phyloP scores from a whole-genome alignment of 2,797 vertebrate genomes.

The Megalops cyprinoides region DNA sequence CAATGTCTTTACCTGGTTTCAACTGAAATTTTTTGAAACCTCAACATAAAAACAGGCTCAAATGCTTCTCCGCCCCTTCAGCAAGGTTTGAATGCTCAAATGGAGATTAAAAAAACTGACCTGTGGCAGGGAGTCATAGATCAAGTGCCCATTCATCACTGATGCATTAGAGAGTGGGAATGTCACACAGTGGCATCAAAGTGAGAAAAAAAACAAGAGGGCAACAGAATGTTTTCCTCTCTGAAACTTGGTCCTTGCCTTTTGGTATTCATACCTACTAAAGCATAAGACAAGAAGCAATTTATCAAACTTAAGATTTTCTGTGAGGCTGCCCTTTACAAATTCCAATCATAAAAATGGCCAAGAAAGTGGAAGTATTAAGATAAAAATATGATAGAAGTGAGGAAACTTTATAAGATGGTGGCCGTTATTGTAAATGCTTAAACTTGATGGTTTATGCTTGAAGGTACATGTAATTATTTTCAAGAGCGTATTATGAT shows the following conservation, averaged over 20 bases:
- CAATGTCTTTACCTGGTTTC: no score
- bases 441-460: neutral
- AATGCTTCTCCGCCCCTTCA: neutral
- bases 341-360: neutral
- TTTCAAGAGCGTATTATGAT: no score
- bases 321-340: neutral
- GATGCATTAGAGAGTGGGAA: neutral
- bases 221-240: no score
- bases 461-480: no score
- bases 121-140: neutral
- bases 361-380: no score
- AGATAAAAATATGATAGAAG: no score
- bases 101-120: neutral
- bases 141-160: neutral
- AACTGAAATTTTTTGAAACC: neutral
- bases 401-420: neutral
- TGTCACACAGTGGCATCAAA: neutral
- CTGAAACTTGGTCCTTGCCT: neutral
- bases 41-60: neutral
- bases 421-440: constrained; percentile 4
- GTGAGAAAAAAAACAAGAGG: neutral
- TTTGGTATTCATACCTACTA: neutral
- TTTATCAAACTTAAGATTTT: no score
- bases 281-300: no score
- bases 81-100: neutral